Conservation (phyloP, 2,888 invertebrate genomes). For the Aphodius granarius region DNA sequence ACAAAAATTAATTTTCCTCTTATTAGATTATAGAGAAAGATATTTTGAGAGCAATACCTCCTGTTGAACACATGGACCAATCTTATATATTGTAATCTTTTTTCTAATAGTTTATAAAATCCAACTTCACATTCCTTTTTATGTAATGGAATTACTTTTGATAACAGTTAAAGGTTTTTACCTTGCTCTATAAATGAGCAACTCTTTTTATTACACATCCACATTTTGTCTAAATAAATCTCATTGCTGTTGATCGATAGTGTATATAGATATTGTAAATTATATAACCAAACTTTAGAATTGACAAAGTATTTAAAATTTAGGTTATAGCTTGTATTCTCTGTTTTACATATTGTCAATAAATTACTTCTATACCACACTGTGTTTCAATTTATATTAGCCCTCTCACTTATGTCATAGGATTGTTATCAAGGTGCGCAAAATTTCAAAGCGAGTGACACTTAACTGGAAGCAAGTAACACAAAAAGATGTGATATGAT, state of each 20-base stretch:
- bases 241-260: slow-evolving; percentile 1
- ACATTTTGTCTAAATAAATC: not conserved
- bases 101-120: not conserved
- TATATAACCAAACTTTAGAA: slow-evolving; percentile 17
- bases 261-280: slow-evolving; percentile 30
- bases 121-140: not conserved
- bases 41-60: not conserved
- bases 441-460: too few relatives aligned
- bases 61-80: not conserved
- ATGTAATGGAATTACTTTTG: slow-evolving; percentile 5
- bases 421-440: too few relatives aligned
- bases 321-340: slow-evolving; percentile 16
- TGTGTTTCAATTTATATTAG: not conserved
- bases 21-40: not conserved
- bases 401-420: not conserved
- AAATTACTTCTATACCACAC: slow-evolving; percentile 1
- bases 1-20: not conserved
- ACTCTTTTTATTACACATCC: slow-evolving; percentile 3
- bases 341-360: slow-evolving; percentile 25
- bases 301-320: slow-evolving; percentile 22
- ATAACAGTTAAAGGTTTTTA: slow-evolving; percentile 18
- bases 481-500: too few relatives aligned
- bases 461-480: too few relatives aligned
- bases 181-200: slow-evolving; percentile 18
- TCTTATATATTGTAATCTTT: slow-evolving; percentile 4